phyloP scores from a whole-genome alignment of 2,888 invertebrate species.

The Buathra laborator region DNA sequence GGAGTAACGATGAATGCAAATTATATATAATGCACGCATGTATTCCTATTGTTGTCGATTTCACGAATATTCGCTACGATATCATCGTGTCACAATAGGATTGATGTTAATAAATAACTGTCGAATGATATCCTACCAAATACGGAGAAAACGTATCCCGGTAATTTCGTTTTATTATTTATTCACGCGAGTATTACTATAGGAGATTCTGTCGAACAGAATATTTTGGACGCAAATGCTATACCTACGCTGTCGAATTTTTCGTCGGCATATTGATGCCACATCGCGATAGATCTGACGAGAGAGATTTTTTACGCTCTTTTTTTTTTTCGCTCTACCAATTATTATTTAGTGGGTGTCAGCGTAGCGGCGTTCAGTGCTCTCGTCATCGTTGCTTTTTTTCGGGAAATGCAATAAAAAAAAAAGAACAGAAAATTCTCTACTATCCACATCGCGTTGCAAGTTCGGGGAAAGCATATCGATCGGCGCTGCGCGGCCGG shows the following conservation, averaged over 20 bases:
- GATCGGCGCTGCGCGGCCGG: slow-evolving; percentile 14
- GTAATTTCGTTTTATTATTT: slow-evolving; percentile 42
- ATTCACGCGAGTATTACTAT: background rate
- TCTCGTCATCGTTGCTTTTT: background rate
- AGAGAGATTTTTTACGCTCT: background rate
- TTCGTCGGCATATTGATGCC: slow-evolving; percentile 1
- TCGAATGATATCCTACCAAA: slow-evolving; percentile 3
- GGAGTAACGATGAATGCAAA: slow-evolving; percentile 18
- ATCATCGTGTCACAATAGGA: background rate
- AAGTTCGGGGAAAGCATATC: slow-evolving; percentile 44
- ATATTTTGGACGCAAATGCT: background rate
- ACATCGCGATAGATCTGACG: background rate
- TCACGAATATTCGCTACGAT: background rate
- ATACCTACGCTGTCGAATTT: slow-evolving; percentile 21
- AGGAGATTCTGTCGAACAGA: background rate
- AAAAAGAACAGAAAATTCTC: background rate
- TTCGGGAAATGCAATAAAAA: background rate
- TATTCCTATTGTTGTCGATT: slow-evolving; percentile 3
- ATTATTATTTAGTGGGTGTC: slow-evolving; percentile 17
- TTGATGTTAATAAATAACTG: background rate
- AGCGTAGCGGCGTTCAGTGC: background rate
- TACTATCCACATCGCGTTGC: background rate
- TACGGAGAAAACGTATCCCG: background rate
- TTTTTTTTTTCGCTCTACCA: background rate
- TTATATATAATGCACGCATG: background rate